These are phyloP conservation scores for Hedya salicella DNA, from an alignment of 2,888 invertebrate species.

Conservation along the genomic window DNA sequence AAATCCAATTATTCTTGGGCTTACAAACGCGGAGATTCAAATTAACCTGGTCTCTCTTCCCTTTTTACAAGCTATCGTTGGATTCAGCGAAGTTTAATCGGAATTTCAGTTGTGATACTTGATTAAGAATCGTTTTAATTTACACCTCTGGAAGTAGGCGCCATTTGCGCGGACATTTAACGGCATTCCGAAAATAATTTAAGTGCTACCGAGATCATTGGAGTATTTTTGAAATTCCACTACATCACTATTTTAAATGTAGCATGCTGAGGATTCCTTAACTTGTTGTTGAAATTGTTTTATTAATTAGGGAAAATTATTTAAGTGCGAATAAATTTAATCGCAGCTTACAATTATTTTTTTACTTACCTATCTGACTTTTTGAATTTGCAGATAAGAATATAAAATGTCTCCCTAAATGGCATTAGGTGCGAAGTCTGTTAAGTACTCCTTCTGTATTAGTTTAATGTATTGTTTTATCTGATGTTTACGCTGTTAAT, in stretches of 20 bases:
- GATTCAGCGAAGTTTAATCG: slow-evolving; percentile 58
- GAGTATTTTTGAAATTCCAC: slow-evolving; percentile 34
- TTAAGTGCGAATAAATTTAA: not conserved
- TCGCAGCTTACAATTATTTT: not conserved
- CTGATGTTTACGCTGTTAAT: slow-evolving; percentile 54
- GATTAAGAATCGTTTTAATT: slow-evolving; percentile 69
- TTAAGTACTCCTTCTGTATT: slow-evolving; percentile 42
- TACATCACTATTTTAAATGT: slow-evolving; percentile 18
- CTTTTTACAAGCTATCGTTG: slow-evolving; percentile 67
- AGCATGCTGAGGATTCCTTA: not conserved
- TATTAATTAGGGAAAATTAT: not conserved
- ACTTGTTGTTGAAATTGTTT: not conserved
- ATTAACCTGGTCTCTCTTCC: slow-evolving; percentile 72
- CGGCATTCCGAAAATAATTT: slow-evolving; percentile 40
- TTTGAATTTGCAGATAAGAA: not conserved
- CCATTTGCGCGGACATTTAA: slow-evolving; percentile 41
- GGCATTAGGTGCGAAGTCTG: slow-evolving; percentile 2
- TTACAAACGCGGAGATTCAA: slow-evolving; percentile 77
- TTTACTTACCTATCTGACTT: too few species aligned
- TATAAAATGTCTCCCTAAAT: not conserved
- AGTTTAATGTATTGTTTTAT: slow-evolving; percentile 55
- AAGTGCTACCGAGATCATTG: slow-evolving; percentile 22
- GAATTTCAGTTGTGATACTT: slow-evolving; percentile 65
- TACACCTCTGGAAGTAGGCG: slow-evolving; percentile 47
- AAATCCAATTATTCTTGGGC: slow-evolving; percentile 81